Conservation (phyloP, 2,113 vertebrate genomes). For the Balaeniceps rex region DNA sequence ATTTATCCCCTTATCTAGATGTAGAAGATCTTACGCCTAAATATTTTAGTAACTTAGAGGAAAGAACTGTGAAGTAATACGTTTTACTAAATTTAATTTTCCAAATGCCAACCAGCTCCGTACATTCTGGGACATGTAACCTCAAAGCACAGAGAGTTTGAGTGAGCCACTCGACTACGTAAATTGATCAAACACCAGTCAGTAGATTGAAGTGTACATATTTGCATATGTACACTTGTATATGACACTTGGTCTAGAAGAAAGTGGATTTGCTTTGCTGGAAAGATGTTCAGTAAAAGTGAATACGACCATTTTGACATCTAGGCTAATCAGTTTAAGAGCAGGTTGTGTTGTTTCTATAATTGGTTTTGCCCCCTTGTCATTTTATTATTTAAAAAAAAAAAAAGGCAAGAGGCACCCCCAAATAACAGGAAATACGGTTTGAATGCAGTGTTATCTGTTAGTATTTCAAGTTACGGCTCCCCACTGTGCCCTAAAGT, state of each 20-base stretch:
- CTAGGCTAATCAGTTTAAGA: background rate
- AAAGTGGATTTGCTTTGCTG: background rate
- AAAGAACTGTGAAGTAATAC: constrained; percentile 17
- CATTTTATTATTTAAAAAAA: background rate
- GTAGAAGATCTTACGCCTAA: constrained; percentile 9
- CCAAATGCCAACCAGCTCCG: background rate
- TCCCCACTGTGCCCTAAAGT: background rate
- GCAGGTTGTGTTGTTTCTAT: background rate
- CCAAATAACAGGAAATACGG: background rate
- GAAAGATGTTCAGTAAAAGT: background rate
- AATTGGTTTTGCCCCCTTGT: background rate
- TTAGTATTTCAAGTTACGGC: background rate
- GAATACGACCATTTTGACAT: background rate
- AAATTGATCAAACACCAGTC: background rate
- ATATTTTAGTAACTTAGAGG: constrained; percentile 38
- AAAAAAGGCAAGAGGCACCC: background rate
- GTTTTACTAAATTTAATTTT: constrained; percentile 47
- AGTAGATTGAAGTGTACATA: background rate
- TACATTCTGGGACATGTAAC: constrained; percentile 21
- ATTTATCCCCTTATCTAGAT: constrained; percentile 30
- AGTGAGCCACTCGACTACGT: background rate
- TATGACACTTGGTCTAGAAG: background rate
- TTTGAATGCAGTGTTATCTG: background rate
- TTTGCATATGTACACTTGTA: constrained; percentile 9
- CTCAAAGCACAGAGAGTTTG: constrained; percentile 10